Evolutionary conservation across 2,888 invertebrate genomes (phyloP).

Genomic region (Didymodactylos carnosus): DNA sequence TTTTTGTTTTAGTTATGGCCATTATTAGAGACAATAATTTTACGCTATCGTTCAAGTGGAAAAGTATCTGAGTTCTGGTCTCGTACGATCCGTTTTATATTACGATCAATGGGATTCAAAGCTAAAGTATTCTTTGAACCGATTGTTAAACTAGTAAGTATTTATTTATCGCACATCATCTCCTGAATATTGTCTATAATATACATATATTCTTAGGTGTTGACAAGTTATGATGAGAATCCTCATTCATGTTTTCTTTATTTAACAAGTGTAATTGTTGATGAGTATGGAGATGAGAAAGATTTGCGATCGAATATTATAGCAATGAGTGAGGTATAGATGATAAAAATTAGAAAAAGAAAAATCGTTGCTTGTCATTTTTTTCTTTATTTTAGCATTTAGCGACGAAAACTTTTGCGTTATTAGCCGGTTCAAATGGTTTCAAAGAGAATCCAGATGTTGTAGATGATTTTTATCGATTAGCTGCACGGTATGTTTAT

Average conservation of each 20-base stretch:
- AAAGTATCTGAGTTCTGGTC: not conserved
- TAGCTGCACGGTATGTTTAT: slow-evolving; percentile 44
- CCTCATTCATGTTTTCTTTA: slow-evolving; percentile 70
- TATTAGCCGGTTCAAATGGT: slow-evolving; percentile 49
- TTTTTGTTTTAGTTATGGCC: not conserved
- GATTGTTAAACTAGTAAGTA: not conserved
- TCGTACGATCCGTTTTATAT: not conserved
- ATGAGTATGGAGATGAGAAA: slow-evolving; percentile 56
- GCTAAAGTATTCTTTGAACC: not conserved
- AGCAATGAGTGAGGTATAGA: slow-evolving; percentile 62
- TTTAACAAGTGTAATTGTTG: slow-evolving; percentile 63
- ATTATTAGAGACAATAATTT: not conserved
- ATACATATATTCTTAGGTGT: not conserved
- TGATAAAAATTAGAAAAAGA: no score
- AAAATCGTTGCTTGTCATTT: no score
- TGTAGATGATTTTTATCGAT: slow-evolving; percentile 80
- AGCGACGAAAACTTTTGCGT: not conserved
- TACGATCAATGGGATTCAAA: not conserved
- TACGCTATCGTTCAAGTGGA: not conserved
- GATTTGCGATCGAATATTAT: slow-evolving; percentile 57
- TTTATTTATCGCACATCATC: no score
- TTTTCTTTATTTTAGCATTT: no score
- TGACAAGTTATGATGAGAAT: not conserved
- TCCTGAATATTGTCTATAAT: no score
- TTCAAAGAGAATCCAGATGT: slow-evolving; percentile 82